These are phyloP conservation scores for Neolamprologus sp. DNA, from an alignment of 2,113 vertebrate species.

Conservation along the genomic window DNA sequence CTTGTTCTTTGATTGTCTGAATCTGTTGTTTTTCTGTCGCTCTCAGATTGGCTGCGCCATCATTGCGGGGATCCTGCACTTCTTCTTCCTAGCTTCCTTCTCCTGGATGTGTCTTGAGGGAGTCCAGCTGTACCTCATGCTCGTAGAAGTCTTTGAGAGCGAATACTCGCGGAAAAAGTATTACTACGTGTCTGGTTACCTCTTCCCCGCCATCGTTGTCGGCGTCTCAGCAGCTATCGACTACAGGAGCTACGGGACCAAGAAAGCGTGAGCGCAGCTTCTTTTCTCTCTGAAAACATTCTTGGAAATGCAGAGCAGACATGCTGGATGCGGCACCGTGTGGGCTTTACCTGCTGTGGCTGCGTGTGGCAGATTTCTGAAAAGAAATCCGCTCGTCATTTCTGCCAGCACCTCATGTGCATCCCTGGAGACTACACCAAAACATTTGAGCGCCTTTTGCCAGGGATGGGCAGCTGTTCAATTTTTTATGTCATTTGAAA, in stretches of 20 bases:
- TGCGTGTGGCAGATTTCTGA: slow-evolving; percentile 15
- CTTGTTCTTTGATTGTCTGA: not conserved
- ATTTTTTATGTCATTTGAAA: slow-evolving; percentile 73
- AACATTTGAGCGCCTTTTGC: slow-evolving; percentile 44
- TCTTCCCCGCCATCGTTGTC: slow-evolving; percentile 95
- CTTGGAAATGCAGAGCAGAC: not conserved
- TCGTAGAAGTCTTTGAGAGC: slow-evolving; percentile 98
- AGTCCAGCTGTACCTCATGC: slow-evolving; percentile 97
- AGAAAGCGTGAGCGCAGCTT: slow-evolving; percentile 86
- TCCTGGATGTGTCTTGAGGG: slow-evolving; percentile 99
- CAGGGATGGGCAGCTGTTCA: slow-evolving; percentile 51
- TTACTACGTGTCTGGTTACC: slow-evolving; percentile 95
- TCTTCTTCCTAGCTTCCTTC: slow-evolving; percentile 98
- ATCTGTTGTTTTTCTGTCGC: not conserved
- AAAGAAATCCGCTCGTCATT: slow-evolving; percentile 25
- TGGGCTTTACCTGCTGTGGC: slow-evolving; percentile 11
- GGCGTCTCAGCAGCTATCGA: slow-evolving; percentile 94
- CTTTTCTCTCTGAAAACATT: not conserved
- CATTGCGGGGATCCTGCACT: slow-evolving; percentile 95
- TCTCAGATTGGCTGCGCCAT: slow-evolving; percentile 90
- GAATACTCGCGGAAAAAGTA: slow-evolving; percentile 99
- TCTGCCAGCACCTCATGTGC: slow-evolving; percentile 13
- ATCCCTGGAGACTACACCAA: slow-evolving; percentile 28
- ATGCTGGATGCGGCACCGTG: not conserved
- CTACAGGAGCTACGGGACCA: slow-evolving; percentile 93